Conservation (phyloP, 2,797 vertebrate genomes). For the Tympanoctomys barrerae region DNA sequence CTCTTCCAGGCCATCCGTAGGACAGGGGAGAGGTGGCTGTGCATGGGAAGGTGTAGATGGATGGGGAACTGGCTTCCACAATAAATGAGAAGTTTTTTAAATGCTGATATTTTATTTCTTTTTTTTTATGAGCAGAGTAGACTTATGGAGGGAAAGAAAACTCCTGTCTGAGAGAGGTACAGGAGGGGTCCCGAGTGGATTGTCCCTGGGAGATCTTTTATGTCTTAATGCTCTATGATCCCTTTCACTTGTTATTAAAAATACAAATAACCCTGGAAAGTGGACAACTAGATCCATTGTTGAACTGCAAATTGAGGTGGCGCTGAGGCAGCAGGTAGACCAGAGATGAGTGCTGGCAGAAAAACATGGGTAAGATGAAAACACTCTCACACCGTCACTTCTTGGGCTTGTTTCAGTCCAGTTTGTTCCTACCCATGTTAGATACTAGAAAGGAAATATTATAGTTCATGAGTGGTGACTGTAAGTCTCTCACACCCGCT, state of each 20-base stretch:
- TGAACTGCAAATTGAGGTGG: not conserved
- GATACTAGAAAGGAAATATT: not conserved
- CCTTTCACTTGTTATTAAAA: conserved; percentile 38
- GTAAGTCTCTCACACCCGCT: accelerated
- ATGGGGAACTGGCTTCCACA: not conserved
- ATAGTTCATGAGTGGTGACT: not conserved
- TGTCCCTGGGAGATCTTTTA: not conserved
- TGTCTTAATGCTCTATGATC: not conserved
- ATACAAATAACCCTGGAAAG: not conserved
- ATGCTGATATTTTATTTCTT: not conserved
- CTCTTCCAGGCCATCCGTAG: not conserved
- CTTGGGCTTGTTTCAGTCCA: not conserved
- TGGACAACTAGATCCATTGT: not conserved
- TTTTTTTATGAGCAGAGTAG: no score
- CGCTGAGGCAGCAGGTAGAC: not conserved
- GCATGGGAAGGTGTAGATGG: not conserved
- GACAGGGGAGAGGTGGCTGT: not conserved
- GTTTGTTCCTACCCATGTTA: not conserved
- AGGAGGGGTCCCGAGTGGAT: no score
- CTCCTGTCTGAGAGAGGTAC: no score
- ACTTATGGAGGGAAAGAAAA: no score
- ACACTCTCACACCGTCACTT: not conserved
- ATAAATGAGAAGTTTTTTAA: not conserved
- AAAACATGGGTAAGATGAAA: not conserved
- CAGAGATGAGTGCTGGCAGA: not conserved